phyloP scores from a whole-genome alignment of 2,113 vertebrate species.

The Agelaius tricolor region DNA sequence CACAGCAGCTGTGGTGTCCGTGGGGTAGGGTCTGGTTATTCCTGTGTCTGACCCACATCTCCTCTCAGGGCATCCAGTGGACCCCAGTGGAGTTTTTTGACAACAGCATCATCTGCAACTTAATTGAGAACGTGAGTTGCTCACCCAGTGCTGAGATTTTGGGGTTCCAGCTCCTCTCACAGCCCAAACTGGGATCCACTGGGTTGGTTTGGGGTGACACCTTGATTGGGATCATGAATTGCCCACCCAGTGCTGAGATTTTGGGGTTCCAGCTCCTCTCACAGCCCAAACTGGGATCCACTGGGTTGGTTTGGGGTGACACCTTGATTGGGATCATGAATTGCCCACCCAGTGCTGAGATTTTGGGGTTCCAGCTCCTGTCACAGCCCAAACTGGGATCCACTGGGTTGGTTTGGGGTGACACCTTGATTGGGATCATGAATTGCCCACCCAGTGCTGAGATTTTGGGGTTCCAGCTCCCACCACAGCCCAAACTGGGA shows the following conservation, averaged over 20 bases:
- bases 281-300: background rate
- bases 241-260: rapidly evolving
- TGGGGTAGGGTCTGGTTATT: background rate
- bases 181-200: no score
- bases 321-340: slow-evolving; percentile 70
- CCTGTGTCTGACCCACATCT: background rate
- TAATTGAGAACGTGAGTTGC: slow-evolving; percentile 80
- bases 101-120: slow-evolving; percentile 80
- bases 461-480: no score
- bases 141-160: rapidly evolving
- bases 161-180: no score
- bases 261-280: background rate
- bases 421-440: slow-evolving; percentile 76
- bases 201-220: no score
- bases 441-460: background rate
- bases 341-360: rapidly evolving
- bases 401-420: rapidly evolving
- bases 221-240: slow-evolving; percentile 54
- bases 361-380: background rate
- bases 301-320: no score
- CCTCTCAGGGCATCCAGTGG: slow-evolving; percentile 78
- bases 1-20: background rate
- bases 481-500: no score
- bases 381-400: rapidly evolving
- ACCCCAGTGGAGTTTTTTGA: slow-evolving; percentile 76